Evolutionary conservation across 2,888 invertebrate species (phyloP).

Genomic region (Tachina fera): DNA sequence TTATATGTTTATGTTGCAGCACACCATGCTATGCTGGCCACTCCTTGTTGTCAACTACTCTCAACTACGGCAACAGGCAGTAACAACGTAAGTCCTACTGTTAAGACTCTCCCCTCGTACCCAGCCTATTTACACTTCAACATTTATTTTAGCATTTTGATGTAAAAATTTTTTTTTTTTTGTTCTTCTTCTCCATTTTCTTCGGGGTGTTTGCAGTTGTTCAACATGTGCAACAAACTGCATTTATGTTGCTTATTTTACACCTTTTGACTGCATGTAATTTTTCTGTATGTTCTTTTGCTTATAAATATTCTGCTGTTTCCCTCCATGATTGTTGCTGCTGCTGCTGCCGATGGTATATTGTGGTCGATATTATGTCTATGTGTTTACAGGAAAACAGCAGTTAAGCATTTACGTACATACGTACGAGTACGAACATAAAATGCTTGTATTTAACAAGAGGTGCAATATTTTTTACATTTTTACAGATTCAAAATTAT

Average conservation of each 20-base stretch:
- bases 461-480: slow-evolving; percentile 64
- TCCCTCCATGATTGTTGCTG: slow-evolving; percentile 20
- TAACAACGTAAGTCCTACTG: slow-evolving; percentile 50
- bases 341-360: slow-evolving; percentile 2
- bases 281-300: slow-evolving; percentile 33
- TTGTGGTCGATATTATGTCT: slow-evolving; percentile 50
- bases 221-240: slow-evolving; percentile 60
- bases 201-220: slow-evolving; percentile 34
- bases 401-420: slow-evolving; percentile 49
- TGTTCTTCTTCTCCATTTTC: not conserved
- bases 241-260: slow-evolving; percentile 62
- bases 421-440: not conserved
- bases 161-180: slow-evolving; percentile 36
- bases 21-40: slow-evolving; percentile 54
- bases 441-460: slow-evolving; percentile 55
- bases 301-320: slow-evolving; percentile 35
- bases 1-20: not conserved
- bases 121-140: slow-evolving; percentile 29
- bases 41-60: slow-evolving; percentile 67
- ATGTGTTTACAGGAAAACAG: slow-evolving; percentile 58
- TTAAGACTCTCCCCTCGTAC: slow-evolving; percentile 47
- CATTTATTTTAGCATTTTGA: slow-evolving; percentile 40
- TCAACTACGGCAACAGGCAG: slow-evolving; percentile 28
- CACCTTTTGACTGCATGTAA: slow-evolving; percentile 54
- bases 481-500: slow-evolving; percentile 53